Evolutionary conservation across 2,113 vertebrate species (phyloP).

Genomic region (Sorex fumeus): DNA sequence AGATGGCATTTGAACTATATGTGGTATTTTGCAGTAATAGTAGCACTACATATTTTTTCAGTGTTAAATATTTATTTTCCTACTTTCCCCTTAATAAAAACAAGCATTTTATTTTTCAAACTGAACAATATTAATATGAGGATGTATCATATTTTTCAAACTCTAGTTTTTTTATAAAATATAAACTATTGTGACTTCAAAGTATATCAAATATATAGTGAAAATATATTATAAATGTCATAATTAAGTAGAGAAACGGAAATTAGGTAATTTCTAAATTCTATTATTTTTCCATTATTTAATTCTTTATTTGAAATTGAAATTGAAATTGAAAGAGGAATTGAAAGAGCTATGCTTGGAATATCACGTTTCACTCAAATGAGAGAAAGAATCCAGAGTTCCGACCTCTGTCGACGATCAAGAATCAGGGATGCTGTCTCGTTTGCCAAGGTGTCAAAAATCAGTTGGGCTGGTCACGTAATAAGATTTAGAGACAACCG

Average conservation of each 20-base stretch:
- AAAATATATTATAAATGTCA: neutral
- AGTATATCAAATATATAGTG: neutral
- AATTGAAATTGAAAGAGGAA: too few relatives aligned
- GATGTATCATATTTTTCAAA: neutral
- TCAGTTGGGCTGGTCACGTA: too few relatives aligned
- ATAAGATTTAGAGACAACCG: too few relatives aligned
- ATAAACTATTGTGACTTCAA: neutral
- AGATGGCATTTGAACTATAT: neutral
- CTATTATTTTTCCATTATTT: neutral
- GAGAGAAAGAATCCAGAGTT: too few relatives aligned
- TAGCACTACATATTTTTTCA: neutral
- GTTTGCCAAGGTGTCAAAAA: too few relatives aligned
- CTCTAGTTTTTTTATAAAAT: neutral
- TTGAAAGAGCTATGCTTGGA: too few relatives aligned
- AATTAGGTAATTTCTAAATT: neutral
- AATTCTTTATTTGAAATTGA: neutral
- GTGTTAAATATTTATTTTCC: neutral
- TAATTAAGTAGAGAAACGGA: neutral
- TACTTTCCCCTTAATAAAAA: neutral
- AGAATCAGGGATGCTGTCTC: too few relatives aligned
- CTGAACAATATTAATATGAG: neutral
- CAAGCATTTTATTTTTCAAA: neutral
- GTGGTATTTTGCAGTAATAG: neutral
- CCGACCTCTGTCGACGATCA: too few relatives aligned
- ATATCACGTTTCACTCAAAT: too few relatives aligned